A percentile compares a stretch with the other conserved stretches of the same genome.
Conservation (phyloP, 1,140 invertebrate species). For the Bombus superbus region DNA sequence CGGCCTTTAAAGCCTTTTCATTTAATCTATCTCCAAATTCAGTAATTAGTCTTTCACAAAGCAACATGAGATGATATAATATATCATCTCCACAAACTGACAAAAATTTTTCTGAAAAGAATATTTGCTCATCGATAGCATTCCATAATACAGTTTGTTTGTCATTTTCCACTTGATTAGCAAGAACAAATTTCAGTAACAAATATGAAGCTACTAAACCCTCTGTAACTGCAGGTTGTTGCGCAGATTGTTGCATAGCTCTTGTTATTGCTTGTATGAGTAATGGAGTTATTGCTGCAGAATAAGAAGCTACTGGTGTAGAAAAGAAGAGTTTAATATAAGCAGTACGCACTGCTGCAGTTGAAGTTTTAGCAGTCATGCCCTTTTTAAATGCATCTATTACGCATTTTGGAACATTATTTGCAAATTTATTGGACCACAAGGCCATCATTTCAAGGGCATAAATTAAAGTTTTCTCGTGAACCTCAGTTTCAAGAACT, state of each 20-base stretch:
- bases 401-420: conserved; percentile 88
- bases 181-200: conserved; percentile 86
- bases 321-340: conserved; percentile 84
- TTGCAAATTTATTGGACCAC: conserved; percentile 89
- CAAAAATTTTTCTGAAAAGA: conserved; percentile 92
- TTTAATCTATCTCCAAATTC: conserved; percentile 85
- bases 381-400: conserved; percentile 92
- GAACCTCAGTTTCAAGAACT: conserved; percentile 93
- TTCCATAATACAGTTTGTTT: conserved; percentile 87
- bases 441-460: conserved; percentile 90
- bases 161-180: conserved; percentile 83
- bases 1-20: conserved; percentile 81
- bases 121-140: conserved; percentile 89
- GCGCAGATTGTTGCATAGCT: conserved; percentile 79
- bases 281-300: conserved; percentile 72
- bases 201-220: conserved; percentile 90
- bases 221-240: conserved; percentile 88
- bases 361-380: conserved; percentile 90
- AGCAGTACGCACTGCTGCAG: conserved; percentile 89
- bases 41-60: conserved; percentile 86
- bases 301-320: conserved; percentile 64
- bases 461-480: conserved; percentile 94
- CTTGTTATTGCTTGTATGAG: conserved; percentile 75
- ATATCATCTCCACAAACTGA: conserved; percentile 87
- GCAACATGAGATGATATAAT: conserved; percentile 84